Evolutionary conservation across 2,888 invertebrate species (phyloP).

Genomic region (Andrena flavipes): DNA sequence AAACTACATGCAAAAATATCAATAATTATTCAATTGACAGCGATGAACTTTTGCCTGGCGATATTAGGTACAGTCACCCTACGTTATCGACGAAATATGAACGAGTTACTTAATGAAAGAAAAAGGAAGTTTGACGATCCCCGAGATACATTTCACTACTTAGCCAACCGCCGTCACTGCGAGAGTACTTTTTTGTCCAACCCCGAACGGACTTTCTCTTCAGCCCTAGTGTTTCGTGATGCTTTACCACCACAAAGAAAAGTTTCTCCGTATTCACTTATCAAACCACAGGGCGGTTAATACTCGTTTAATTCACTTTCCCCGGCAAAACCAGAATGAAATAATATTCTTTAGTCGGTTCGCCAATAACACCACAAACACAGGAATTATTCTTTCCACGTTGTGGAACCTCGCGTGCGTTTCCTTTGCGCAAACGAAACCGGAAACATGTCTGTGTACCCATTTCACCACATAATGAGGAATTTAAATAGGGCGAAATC

Average conservation of each 20-base stretch:
- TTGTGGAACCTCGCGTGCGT: background rate
- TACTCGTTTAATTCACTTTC: conserved; percentile 43
- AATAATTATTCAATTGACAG: too few species aligned
- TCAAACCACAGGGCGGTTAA: conserved; percentile 33
- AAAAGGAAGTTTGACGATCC: too few species aligned
- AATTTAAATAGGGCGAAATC: conserved; percentile 14
- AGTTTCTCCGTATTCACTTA: conserved; percentile 34
- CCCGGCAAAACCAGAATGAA: background rate
- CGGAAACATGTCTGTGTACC: conserved; percentile 24
- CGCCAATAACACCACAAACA: conserved; percentile 22
- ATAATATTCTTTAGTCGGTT: conserved; percentile 27
- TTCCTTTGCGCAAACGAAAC: conserved; percentile 28
- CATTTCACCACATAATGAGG: conserved; percentile 36
- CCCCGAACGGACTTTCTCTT: background rate
- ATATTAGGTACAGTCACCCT: too few species aligned
- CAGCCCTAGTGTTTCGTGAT: background rate
- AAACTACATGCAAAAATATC: too few species aligned
- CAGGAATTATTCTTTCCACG: conserved; percentile 1
- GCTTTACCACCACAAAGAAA: conserved; percentile 17
- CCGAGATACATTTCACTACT: too few species aligned
- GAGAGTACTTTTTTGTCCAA: too few species aligned
- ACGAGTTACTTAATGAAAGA: too few species aligned
- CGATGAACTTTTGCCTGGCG: too few species aligned
- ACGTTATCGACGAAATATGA: too few species aligned
- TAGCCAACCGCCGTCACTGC: too few species aligned